A percentile compares a stretch with the other conserved stretches of the same genome.
These are phyloP conservation scores for Leptoclinus maculatus DNA, from an alignment of 2,797 vertebrate species.

Conservation along the genomic window DNA sequence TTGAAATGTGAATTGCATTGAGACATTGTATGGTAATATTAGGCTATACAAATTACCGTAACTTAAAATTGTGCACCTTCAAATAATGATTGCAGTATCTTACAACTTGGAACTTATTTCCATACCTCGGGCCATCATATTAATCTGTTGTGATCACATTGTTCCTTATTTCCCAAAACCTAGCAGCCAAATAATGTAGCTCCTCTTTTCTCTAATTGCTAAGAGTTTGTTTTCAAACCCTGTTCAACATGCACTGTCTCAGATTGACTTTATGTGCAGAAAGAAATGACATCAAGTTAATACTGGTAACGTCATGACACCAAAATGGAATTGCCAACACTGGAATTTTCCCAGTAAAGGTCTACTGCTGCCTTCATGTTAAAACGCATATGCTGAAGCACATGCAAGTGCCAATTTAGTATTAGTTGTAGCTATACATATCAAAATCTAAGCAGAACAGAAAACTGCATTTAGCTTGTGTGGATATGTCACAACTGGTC, in stretches of 20 bases:
- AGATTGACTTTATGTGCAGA: too few relatives aligned
- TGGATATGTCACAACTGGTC: background rate
- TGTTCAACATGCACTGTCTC: too few relatives aligned
- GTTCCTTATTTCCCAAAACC: background rate
- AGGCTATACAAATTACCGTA: background rate
- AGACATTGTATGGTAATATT: background rate
- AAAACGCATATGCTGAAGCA: background rate
- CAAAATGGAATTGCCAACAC: background rate
- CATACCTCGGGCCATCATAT: background rate
- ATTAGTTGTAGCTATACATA: background rate
- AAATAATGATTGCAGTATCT: background rate
- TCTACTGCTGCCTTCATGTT: background rate
- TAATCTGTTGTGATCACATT: background rate
- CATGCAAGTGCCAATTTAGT: background rate
- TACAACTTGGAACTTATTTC: background rate
- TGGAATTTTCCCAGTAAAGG: background rate
- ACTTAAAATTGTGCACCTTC: background rate
- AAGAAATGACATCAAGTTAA: background rate
- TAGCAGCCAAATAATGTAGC: too few relatives aligned
- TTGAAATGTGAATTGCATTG: background rate
- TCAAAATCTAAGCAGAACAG: background rate
- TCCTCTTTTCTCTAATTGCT: background rate
- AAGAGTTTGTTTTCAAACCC: background rate
- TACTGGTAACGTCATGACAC: background rate
- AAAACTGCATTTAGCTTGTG: background rate